Conservation (phyloP, 1,140 invertebrate species). For the Aleiodes sp. region DNA sequence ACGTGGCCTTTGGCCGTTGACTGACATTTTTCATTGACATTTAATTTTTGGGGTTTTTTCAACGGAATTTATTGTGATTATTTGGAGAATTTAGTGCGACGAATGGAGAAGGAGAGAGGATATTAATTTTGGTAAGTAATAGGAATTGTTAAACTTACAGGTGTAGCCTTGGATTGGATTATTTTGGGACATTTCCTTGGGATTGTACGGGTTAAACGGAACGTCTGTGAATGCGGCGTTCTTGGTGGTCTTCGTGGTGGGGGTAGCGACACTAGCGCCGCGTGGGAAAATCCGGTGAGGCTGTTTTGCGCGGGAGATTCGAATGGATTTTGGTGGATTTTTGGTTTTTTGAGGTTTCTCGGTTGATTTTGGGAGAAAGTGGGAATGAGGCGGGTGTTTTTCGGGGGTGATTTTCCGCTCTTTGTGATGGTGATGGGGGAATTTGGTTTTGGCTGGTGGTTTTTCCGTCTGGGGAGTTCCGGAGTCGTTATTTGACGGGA, state of each 20-base stretch:
- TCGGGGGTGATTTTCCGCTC: no score
- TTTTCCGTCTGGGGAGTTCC: no score
- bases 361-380: no score
- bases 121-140: background rate
- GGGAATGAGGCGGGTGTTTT: no score
- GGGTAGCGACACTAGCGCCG: background rate
- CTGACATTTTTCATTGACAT: background rate
- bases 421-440: no score
- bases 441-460: no score
- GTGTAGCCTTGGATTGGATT: slow-evolving; percentile 47
- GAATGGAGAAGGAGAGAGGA: background rate
- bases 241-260: background rate
- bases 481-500: no score
- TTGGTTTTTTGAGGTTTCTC: no score
- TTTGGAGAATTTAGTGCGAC: background rate
- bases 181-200: slow-evolving; percentile 45
- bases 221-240: background rate
- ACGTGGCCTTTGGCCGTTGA: background rate
- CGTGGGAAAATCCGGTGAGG: background rate
- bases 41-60: background rate
- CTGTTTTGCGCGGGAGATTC: no score
- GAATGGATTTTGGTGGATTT: no score
- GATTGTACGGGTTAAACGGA: slow-evolving; percentile 3
- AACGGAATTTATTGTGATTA: background rate
- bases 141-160: slow-evolving; percentile 46